Evolutionary conservation across 2,113 vertebrate genomes (phyloP).

Genomic region (Cercopithecus mona): DNA sequence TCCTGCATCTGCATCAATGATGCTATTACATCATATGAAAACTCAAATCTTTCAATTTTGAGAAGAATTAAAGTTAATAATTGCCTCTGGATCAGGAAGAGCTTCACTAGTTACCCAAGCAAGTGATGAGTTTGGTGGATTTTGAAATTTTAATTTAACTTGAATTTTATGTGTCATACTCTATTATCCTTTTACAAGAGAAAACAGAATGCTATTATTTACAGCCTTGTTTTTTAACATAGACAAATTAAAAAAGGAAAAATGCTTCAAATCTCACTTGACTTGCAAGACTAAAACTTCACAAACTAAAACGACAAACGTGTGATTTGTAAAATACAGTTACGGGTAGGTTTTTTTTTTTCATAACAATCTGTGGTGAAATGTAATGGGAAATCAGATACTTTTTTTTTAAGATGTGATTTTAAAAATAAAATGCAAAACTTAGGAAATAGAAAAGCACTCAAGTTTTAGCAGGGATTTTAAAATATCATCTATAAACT

Average conservation of each 20-base stretch:
- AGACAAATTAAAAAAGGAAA: constrained; percentile 48
- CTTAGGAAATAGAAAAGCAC: background rate
- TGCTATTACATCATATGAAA: background rate
- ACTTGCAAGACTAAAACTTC: constrained; percentile 50
- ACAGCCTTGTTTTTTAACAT: constrained; percentile 44
- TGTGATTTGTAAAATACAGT: constrained; percentile 55
- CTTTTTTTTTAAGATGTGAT: background rate
- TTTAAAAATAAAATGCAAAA: constrained; percentile 42
- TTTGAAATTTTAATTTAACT: constrained; percentile 45
- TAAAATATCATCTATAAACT: background rate
- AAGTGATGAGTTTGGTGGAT: background rate
- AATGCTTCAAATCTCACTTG: constrained; percentile 56
- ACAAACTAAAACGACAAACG: constrained; percentile 49
- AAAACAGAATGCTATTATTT: constrained; percentile 40
- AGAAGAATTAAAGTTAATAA: constrained; percentile 2
- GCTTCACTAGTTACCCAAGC: background rate
- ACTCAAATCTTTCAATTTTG: background rate
- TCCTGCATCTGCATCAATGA: background rate
- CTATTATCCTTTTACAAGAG: constrained; percentile 10
- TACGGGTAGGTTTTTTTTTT: constrained; percentile 45
- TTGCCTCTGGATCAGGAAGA: background rate
- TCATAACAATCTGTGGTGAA: constrained; percentile 48
- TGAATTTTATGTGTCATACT: constrained; percentile 31
- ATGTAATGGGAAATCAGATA: constrained; percentile 20
- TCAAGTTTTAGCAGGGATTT: background rate